Base-by-base conservation (phyloP, 2,888 invertebrate genomes). In the Orchesella flavescens region DNA sequence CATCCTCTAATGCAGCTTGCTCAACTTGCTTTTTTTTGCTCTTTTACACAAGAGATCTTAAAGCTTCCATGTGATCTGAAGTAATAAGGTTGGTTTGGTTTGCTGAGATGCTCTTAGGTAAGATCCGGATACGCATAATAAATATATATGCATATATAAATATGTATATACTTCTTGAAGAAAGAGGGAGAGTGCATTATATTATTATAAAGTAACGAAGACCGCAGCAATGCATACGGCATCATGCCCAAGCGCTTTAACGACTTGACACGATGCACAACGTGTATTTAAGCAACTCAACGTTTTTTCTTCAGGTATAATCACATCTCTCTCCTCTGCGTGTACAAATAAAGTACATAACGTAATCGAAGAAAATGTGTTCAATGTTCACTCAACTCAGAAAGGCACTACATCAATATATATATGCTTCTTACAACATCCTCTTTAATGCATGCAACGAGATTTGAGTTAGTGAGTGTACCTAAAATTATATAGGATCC, bases 81-180 rank as follows among this genome's bases (percentile, higher is more conserved):
- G 17, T 53, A 34, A 34, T 7, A 34, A 34, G 34, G 3, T 34
- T 34, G 34, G 34, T 34, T 7, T 34, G 34, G 7, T 2, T 34
- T 7, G 34, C 34, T 7, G 34, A 34, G 34, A 34, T 34, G 34
- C 34, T 34, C 34, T 57, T 72, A 21, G 13, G 44, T 57, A 49
- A 78, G 78, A 78, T 78, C 78, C 78, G 78, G 78, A 69, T 78
- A 59, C 77, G 34, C 34, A 34, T 34, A 76, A 15, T 61, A 57
- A 53, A 65, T 65, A 53, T 65, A 65, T 65, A 53, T 65, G 55
- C 66, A 75, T 65, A 74, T 23, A 49, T 49, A 49, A 12, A 44
- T 44, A 49, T n/a, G 49, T 49, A 49, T 49, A 12, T 49, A 65
- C 44, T 44, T 19, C 59, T 59, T 73, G 44, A 34, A 34, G 34